Percentiles rank a stretch among this genome's conserved stretches.
Conservation (phyloP, 2,888 invertebrate species). For the Autographa pulchrina region DNA sequence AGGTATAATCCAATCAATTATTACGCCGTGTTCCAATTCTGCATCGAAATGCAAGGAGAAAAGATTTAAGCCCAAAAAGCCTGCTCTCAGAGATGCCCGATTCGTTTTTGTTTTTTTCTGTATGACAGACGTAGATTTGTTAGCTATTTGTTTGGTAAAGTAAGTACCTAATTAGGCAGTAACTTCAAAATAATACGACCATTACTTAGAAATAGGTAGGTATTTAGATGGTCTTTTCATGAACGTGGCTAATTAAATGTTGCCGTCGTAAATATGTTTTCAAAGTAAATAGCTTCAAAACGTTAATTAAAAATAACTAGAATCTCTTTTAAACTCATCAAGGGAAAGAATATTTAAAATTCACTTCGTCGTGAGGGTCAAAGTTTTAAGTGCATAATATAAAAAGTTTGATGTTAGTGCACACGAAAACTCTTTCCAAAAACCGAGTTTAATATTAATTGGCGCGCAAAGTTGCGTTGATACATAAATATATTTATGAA, state of each 20-base stretch:
- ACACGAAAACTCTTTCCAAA: constrained; percentile 41
- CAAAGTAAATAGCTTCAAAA: background rate
- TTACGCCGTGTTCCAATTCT: constrained; percentile 80
- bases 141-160: constrained; percentile 10
- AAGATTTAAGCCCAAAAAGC: constrained; percentile 70
- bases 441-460: constrained; percentile 53
- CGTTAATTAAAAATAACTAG: constrained; percentile 18
- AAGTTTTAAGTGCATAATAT: constrained; percentile 45
- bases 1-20: constrained; percentile 87
- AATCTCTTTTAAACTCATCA: constrained; percentile 13
- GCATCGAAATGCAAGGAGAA: constrained; percentile 75
- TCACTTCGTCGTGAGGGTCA: constrained; percentile 27
- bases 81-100: constrained; percentile 24
- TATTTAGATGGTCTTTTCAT: background rate
- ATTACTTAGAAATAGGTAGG: background rate
- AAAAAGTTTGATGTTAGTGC: constrained; percentile 40
- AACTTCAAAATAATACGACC: background rate
- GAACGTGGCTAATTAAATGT: background rate
- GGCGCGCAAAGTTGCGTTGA: constrained; percentile 39
- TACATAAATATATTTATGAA: constrained; percentile 38
- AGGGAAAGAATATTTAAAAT: constrained; percentile 31
- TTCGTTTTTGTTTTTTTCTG: constrained; percentile 16
- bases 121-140: constrained; percentile 39
- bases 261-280: background rate
- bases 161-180: too few relatives aligned